A percentile compares a stretch with the other conserved stretches of the same genome.
These are phyloP conservation scores for Apodemia zela DNA, from an alignment of 2,888 invertebrate genomes.

Conservation along the genomic window DNA sequence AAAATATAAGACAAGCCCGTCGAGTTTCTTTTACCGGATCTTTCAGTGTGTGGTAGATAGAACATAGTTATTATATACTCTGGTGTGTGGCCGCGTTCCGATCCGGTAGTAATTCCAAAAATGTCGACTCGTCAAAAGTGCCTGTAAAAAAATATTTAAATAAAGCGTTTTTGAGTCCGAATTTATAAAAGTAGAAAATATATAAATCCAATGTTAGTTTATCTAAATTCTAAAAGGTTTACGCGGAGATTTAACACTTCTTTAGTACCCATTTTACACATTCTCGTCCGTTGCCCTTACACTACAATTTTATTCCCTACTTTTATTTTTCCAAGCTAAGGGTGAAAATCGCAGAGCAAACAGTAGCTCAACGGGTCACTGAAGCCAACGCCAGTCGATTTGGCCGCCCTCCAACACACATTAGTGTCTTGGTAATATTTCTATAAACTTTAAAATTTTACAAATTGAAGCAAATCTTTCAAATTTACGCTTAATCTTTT, in stretches of 20 bases:
- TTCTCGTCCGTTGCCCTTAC: slow-evolving; percentile 21
- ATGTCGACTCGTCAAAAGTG: too few relatives aligned
- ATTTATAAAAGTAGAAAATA: background rate
- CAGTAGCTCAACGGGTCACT: slow-evolving; percentile 28
- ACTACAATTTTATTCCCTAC: slow-evolving; percentile 20
- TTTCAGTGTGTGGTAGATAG: too few relatives aligned
- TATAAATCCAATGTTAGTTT: background rate
- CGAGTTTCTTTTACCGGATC: too few relatives aligned
- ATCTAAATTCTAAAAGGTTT: slow-evolving; percentile 20
- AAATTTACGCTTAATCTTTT: slow-evolving; percentile 34
- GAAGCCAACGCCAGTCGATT: slow-evolving; percentile 38
- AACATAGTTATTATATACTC: too few relatives aligned
- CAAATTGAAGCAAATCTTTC: slow-evolving; percentile 39
- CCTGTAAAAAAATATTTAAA: too few relatives aligned
- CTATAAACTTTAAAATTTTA: slow-evolving; percentile 55
- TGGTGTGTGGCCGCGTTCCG: too few relatives aligned
- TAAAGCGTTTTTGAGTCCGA: too few relatives aligned
- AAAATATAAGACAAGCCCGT: too few relatives aligned
- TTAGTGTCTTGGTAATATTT: slow-evolving; percentile 58
- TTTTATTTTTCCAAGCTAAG: slow-evolving; percentile 18
- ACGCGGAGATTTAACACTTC: slow-evolving; percentile 26
- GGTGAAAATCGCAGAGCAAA: slow-evolving; percentile 24
- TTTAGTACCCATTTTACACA: slow-evolving; percentile 11
- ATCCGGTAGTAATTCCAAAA: too few relatives aligned
- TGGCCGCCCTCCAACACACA: slow-evolving; percentile 56